Evolutionary conservation across 2,888 invertebrate genomes (phyloP).

Genomic region (Stratiomys singularior): DNA sequence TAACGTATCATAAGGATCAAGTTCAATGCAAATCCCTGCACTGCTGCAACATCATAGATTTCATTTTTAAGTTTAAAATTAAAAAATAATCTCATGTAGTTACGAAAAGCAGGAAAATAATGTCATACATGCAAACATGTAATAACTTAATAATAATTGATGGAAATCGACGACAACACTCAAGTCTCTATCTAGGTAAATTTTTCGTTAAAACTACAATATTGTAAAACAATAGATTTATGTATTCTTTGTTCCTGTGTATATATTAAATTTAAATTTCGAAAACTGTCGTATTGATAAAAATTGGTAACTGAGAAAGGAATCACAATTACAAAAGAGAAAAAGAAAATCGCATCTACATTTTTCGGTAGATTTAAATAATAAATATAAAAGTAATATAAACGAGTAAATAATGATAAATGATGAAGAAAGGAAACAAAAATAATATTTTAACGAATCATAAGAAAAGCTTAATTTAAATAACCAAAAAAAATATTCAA

Average conservation of each 20-base stretch:
- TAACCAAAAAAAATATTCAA: constrained; percentile 42
- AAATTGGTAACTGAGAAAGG: constrained; percentile 3
- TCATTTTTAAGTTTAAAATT: constrained; percentile 29
- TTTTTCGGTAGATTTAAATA: constrained; percentile 44
- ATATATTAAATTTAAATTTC: constrained; percentile 50
- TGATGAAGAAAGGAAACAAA: constrained; percentile 16
- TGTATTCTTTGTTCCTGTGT: constrained; percentile 51
- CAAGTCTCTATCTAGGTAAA: constrained; percentile 20
- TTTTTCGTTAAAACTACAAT: constrained; percentile 25
- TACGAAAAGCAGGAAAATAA: constrained; percentile 37
- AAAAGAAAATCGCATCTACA: constrained; percentile 25
- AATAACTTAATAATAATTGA: constrained; percentile 38
- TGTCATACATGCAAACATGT: constrained; percentile 27
- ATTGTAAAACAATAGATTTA: constrained; percentile 51
- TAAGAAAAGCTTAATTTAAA: constrained; percentile 20
- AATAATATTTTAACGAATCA: constrained; percentile 44
- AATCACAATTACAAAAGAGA: constrained; percentile 20
- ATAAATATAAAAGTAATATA: constrained; percentile 13
- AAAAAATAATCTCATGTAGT: background rate
- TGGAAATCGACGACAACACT: constrained; percentile 22
- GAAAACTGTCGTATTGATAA: constrained; percentile 10
- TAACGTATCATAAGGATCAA: background rate
- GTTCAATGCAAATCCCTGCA: constrained; percentile 31
- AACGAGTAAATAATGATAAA: constrained; percentile 24
- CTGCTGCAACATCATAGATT: constrained; percentile 28